Conservation (phyloP, 2,888 invertebrate species). For the Drosophila nr. perissopoda region DNA sequence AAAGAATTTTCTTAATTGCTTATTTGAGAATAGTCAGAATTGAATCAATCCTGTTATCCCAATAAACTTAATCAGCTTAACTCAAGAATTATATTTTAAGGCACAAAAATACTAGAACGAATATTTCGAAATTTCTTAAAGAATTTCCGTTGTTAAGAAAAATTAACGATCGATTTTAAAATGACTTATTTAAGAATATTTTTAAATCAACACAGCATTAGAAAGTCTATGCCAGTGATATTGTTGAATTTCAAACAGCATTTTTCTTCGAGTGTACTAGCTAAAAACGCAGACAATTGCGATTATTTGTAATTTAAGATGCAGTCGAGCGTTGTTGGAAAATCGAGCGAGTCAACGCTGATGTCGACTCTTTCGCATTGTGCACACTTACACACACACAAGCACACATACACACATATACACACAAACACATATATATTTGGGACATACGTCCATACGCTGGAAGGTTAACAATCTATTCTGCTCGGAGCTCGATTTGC, state of each 20-base stretch:
- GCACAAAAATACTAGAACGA: not conserved
- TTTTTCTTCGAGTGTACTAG: constrained; percentile 4
- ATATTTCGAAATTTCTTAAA: not conserved
- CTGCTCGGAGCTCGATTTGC: constrained; percentile 33
- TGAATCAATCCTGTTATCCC: too few species aligned
- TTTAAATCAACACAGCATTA: not conserved
- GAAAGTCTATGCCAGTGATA: not conserved
- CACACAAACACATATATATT: not conserved
- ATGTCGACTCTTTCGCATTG: constrained; percentile 62
- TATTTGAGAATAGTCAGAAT: too few species aligned
- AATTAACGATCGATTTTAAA: not conserved
- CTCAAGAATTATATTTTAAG: too few species aligned
- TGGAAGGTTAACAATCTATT: constrained; percentile 70
- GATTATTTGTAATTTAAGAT: constrained; percentile 84
- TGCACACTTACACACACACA: constrained; percentile 11
- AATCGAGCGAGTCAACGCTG: constrained; percentile 77
- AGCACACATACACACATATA: not conserved
- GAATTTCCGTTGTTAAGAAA: not conserved
- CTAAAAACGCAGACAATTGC: constrained; percentile 71
- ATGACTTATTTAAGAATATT: not conserved
- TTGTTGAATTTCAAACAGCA: not conserved
- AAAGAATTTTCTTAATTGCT: too few species aligned
- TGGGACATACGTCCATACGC: constrained; percentile 21
- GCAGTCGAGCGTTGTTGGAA: constrained; percentile 81
- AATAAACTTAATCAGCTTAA: not conserved